A percentile compares a stretch with the other conserved stretches of the same genome.
Evolutionary conservation across 2,113 vertebrate species (phyloP).

Genomic region (Corythornis cristatus): DNA sequence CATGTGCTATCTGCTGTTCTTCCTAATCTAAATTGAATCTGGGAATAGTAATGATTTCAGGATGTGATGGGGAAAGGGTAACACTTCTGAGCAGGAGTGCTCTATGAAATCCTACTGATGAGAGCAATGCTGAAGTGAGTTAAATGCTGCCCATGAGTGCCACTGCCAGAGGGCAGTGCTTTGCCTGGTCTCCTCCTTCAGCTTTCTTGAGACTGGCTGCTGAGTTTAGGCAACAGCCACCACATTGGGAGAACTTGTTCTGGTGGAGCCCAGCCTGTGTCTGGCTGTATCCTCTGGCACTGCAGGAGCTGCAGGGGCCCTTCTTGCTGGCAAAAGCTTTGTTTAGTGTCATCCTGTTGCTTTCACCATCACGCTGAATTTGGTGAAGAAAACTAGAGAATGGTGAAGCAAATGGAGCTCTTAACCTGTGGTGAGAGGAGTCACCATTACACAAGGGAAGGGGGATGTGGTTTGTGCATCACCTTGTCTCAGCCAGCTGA

Average conservation of each 20-base stretch:
- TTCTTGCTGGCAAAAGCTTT: not conserved
- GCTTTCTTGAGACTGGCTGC: not conserved
- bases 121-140: not conserved
- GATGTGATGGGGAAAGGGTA: not conserved
- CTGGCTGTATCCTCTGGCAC: not conserved
- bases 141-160: not conserved
- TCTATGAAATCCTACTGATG: not conserved
- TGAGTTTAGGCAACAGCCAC: not conserved
- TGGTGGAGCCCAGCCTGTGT: not conserved
- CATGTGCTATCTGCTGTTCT: conserved; percentile 24
- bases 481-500: not conserved
- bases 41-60: not conserved
- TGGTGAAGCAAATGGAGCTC: not conserved
- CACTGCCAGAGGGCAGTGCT: not conserved
- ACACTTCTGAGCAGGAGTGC: not conserved
- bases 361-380: not conserved
- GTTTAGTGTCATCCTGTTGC: not conserved
- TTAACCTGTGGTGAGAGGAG: not conserved
- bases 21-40: conserved; percentile 69
- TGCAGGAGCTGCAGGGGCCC: not conserved
- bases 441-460: not conserved
- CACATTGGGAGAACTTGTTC: not conserved
- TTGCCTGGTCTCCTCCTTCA: not conserved
- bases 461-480: not conserved
- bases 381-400: not conserved